Conservation (phyloP, 2,888 invertebrate species). For the Sarcophaga subvicina region DNA sequence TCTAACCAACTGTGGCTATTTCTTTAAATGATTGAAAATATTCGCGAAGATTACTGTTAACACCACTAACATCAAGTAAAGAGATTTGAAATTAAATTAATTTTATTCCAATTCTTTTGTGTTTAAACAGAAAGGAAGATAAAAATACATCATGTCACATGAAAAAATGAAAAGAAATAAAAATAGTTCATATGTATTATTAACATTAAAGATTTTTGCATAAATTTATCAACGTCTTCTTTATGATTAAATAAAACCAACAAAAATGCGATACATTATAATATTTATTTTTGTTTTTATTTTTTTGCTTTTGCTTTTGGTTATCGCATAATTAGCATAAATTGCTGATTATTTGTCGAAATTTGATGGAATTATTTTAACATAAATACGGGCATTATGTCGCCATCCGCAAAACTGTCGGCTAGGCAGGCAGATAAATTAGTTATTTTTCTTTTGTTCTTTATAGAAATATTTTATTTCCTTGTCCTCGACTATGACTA, state of each 20-base stretch:
- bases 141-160: background rate
- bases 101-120: too few species aligned
- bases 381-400: conserved; percentile 9
- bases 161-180: background rate
- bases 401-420: conserved; percentile 56
- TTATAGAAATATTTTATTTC: conserved; percentile 20
- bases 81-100: too few species aligned
- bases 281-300: background rate
- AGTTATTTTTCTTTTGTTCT: conserved; percentile 17
- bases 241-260: background rate
- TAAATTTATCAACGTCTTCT: conserved; percentile 40
- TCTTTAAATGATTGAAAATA: too few species aligned
- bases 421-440: conserved; percentile 21
- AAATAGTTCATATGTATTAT: background rate
- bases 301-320: background rate
- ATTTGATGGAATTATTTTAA: conserved; percentile 47
- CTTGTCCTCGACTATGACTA: conserved; percentile 77
- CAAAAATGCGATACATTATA: background rate
- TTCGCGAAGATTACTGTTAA: too few species aligned
- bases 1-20: too few species aligned
- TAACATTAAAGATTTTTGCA: conserved; percentile 20
- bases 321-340: conserved; percentile 24
- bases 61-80: too few species aligned
- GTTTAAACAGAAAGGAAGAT: too few species aligned
- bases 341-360: conserved; percentile 40